Percentiles rank a stretch among this genome's conserved stretches.
Conservation (phyloP, 2,888 invertebrate species). For the Hylaea fasciaria region DNA sequence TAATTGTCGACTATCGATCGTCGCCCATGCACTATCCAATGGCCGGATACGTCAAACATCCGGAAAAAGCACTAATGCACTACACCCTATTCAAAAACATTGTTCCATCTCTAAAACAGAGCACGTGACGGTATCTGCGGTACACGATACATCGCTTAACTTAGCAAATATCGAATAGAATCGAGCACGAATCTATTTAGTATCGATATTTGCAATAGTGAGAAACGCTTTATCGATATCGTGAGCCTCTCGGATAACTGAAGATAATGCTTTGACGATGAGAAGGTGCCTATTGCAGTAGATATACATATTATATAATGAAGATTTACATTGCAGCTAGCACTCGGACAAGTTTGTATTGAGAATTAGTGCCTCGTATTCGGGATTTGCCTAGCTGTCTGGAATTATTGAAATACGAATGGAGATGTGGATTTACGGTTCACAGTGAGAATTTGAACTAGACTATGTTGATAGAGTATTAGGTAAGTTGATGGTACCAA, state of each 20-base stretch:
- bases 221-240: slow-evolving; percentile 15
- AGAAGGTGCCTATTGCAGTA: slow-evolving; percentile 15
- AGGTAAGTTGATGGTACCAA: too few relatives aligned
- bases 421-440: slow-evolving; percentile 26
- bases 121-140: slow-evolving; percentile 6
- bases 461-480: too few relatives aligned
- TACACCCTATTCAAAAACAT: slow-evolving; percentile 1
- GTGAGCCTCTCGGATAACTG: slow-evolving; percentile 8
- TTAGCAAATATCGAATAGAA: slow-evolving; percentile 23
- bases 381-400: slow-evolving; percentile 24
- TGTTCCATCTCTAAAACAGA: slow-evolving; percentile 6
- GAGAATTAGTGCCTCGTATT: slow-evolving; percentile 14
- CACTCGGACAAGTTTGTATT: slow-evolving; percentile 14
- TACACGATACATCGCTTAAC: slow-evolving; percentile 17
- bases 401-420: slow-evolving; percentile 22
- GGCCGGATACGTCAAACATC: not conserved
- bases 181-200: not conserved
- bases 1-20: too few relatives aligned
- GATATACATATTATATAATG: too few relatives aligned
- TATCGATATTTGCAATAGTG: slow-evolving; percentile 11
- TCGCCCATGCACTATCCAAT: not conserved
- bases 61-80: not conserved
- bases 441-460: slow-evolving; percentile 4
- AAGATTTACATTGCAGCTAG: slow-evolving; percentile 28
- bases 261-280: slow-evolving; percentile 6